Evolutionary conservation across 2,113 vertebrate genomes (phyloP).

Genomic region (Arenaria interpres): DNA sequence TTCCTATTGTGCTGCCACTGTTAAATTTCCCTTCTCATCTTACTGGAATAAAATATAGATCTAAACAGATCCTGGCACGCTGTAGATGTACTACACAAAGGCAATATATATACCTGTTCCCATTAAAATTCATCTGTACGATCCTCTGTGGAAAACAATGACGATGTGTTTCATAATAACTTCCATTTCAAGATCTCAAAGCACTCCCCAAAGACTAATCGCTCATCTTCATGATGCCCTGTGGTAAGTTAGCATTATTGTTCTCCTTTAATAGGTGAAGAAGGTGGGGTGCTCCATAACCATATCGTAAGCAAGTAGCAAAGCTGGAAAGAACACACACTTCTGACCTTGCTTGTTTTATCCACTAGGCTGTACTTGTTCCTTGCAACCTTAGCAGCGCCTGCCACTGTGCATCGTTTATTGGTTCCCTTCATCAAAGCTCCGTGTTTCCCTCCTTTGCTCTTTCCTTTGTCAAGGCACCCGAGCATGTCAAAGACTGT

Average conservation of each 20-base stretch:
- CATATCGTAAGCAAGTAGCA: neutral
- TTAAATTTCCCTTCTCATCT: neutral
- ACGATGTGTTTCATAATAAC: neutral
- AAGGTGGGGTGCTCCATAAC: neutral
- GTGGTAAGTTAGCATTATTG: neutral
- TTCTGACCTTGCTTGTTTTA: neutral
- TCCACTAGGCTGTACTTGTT: neutral
- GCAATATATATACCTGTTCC: neutral
- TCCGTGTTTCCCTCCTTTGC: neutral
- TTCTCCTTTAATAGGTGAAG: neutral
- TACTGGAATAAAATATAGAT: neutral
- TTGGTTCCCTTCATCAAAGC: neutral
- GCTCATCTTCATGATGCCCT: neutral
- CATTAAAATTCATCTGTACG: neutral
- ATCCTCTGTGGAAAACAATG: neutral
- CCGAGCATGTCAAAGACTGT: neutral
- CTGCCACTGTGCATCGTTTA: neutral
- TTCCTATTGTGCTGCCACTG: neutral
- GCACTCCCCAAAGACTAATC: neutral
- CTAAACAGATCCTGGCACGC: neutral
- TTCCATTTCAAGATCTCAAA: neutral
- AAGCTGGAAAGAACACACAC: neutral
- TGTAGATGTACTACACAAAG: neutral
- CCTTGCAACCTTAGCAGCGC: neutral
- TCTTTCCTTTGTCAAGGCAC: neutral